These are phyloP conservation scores for Montipora efflorescens DNA, from an alignment of 64 coral and sea anemone genomes.

Conservation along the genomic window DNA sequence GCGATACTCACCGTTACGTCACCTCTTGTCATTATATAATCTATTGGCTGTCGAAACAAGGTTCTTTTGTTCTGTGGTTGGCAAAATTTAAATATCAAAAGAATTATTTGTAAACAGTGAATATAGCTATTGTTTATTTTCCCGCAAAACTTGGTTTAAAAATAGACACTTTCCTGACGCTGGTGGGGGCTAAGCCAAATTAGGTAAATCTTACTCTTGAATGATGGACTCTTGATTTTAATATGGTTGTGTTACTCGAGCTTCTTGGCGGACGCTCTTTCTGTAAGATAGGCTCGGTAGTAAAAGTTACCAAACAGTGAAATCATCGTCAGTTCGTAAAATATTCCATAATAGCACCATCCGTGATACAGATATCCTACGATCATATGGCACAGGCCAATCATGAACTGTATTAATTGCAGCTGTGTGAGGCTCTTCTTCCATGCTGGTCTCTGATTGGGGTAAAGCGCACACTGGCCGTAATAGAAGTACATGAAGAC, in stretches of 20 bases:
- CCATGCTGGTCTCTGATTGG: slow-evolving; percentile 74
- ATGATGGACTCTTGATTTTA: neutral
- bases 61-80: too few species aligned
- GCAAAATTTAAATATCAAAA: too few species aligned
- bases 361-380: slow-evolving; percentile 79
- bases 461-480: slow-evolving; percentile 69
- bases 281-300: slow-evolving; percentile 81
- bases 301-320: slow-evolving; percentile 86
- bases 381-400: slow-evolving; percentile 68
- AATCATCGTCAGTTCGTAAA: slow-evolving; percentile 84
- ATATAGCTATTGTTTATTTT: too few species aligned
- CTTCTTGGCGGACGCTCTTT: slow-evolving; percentile 34
- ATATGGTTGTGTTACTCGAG: neutral
- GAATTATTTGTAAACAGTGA: too few species aligned
- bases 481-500: slow-evolving; percentile 93
- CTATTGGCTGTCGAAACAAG: too few species aligned
- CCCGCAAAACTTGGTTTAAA: too few species aligned
- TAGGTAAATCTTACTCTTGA: neutral
- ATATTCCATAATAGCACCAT: slow-evolving; percentile 80
- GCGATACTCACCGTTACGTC: too few species aligned
- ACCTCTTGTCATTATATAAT: too few species aligned
- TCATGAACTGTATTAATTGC: slow-evolving; percentile 77
- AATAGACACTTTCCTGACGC: too few species aligned
- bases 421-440: slow-evolving; percentile 78
- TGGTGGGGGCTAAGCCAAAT: too few species aligned